Conservation (phyloP, 1,140 invertebrate genomes). For the Rhyacophila brunnea region DNA sequence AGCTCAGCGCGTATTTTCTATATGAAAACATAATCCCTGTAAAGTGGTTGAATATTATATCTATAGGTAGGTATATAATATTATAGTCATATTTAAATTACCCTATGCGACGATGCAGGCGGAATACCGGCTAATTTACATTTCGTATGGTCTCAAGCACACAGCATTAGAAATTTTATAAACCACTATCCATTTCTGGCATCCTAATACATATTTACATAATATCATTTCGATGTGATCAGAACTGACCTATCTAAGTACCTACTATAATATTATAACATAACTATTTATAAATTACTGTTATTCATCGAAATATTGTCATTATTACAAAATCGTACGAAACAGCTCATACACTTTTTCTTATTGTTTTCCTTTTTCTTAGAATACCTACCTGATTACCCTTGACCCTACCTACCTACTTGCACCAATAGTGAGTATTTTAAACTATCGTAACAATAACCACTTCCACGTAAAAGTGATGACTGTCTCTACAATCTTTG, state of each 20-base stretch:
- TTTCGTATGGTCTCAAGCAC: constrained; percentile 23
- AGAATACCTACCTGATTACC: too few relatives aligned
- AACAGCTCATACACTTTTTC: too few relatives aligned
- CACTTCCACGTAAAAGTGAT: too few relatives aligned
- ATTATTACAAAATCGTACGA: neutral
- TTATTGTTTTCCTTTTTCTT: too few relatives aligned
- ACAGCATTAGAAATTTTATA: too few relatives aligned
- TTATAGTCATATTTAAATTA: constrained; percentile 34
- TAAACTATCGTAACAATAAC: too few relatives aligned
- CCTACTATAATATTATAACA: neutral
- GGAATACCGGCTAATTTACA: constrained; percentile 26
- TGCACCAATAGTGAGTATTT: too few relatives aligned
- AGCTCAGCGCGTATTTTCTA: neutral
- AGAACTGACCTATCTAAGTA: neutral
- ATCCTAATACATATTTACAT: constrained; percentile 24
- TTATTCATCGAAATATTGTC: neutral
- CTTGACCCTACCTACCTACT: too few relatives aligned
- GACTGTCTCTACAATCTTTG: too few relatives aligned
- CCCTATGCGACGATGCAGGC: constrained; percentile 22
- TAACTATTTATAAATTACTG: neutral
- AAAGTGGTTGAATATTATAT: constrained; percentile 19
- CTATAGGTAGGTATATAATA: constrained; percentile 30
- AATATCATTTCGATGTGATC: neutral
- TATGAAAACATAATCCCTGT: constrained; percentile 8
- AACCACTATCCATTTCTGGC: neutral